phyloP scores from a whole-genome alignment of 2,797 vertebrate genomes.

The Chrosomus eos region DNA sequence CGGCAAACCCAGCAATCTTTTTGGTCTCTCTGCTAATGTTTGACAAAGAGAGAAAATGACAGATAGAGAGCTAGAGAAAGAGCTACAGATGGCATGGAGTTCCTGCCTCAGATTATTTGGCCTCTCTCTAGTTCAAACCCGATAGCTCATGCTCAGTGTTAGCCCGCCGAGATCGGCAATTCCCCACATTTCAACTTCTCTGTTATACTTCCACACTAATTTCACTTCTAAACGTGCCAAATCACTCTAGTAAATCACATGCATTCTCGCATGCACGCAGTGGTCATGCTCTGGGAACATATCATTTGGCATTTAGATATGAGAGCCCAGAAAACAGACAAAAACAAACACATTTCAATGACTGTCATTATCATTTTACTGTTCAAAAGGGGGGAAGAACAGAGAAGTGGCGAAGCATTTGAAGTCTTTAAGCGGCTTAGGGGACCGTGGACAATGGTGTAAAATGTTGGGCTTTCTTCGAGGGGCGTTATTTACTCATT shows the following conservation, averaged over 20 bases:
- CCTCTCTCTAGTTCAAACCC: slow-evolving; percentile 22
- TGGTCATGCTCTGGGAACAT: slow-evolving; percentile 32
- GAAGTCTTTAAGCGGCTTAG: slow-evolving; percentile 61
- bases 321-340: slow-evolving; percentile 32
- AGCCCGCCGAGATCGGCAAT: slow-evolving; percentile 2
- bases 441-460: slow-evolving; percentile 45
- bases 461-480: slow-evolving; percentile 56
- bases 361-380: slow-evolving; percentile 58
- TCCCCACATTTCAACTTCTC: slow-evolving; percentile 27
- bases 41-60: slow-evolving; percentile 6
- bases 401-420: slow-evolving; percentile 53
- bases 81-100: slow-evolving; percentile 42
- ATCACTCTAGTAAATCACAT: slow-evolving; percentile 42
- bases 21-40: slow-evolving; percentile 35
- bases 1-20: slow-evolving; percentile 28
- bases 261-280: slow-evolving; percentile 29
- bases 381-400: slow-evolving; percentile 54
- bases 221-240: slow-evolving; percentile 37
- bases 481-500: slow-evolving; percentile 57
- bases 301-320: slow-evolving; percentile 48
- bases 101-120: slow-evolving; percentile 30
- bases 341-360: slow-evolving; percentile 54
- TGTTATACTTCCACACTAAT: slow-evolving; percentile 27
- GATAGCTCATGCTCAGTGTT: background rate
- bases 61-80: slow-evolving; percentile 36